Conservation (phyloP, 2,113 vertebrate genomes). For the Suricata suricatta region DNA sequence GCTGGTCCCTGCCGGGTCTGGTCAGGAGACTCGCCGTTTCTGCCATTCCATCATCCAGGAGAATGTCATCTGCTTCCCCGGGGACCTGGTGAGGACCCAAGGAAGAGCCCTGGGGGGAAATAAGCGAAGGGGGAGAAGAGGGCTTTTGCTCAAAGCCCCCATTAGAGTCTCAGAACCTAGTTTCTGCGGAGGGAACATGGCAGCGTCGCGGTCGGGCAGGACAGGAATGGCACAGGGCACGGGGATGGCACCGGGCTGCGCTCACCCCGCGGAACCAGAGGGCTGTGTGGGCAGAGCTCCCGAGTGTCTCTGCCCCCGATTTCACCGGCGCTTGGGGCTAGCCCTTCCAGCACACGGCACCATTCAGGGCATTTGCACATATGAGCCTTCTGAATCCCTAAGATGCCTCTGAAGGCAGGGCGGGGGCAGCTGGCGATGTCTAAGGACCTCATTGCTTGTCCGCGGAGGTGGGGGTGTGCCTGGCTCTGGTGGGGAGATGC, state of each 20-base stretch:
- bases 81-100: too few species aligned
- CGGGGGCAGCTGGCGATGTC: not conserved
- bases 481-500: not conserved
- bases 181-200: accelerated
- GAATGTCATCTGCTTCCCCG: accelerated
- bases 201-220: accelerated
- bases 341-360: accelerated
- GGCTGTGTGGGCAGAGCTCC: accelerated
- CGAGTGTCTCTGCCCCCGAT: accelerated
- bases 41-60: accelerated
- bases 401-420: accelerated
- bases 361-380: accelerated
- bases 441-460: not conserved
- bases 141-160: accelerated
- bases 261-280: not conserved
- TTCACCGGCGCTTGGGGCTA: accelerated
- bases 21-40: accelerated
- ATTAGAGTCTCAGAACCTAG: accelerated
- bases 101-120: accelerated
- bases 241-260: not conserved
- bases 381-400: accelerated
- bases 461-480: accelerated
- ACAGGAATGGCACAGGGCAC: accelerated
- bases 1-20: not conserved
- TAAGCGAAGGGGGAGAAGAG: not conserved